phyloP scores from a whole-genome alignment of 2,888 invertebrate genomes.

The Eupithecia abbreviata region DNA sequence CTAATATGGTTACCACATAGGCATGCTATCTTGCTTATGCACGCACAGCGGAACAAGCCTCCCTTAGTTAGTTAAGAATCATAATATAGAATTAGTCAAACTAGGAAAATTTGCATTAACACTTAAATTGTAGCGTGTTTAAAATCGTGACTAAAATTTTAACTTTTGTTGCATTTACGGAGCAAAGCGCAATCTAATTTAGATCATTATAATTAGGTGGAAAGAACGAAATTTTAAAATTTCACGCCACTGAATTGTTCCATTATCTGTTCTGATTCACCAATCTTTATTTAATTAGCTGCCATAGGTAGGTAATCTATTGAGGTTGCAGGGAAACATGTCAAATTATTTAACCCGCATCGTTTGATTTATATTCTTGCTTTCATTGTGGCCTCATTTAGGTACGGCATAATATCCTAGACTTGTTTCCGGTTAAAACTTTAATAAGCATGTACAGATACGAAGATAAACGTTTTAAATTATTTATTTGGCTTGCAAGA shows the following conservation, averaged over 20 bases:
- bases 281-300: conserved; percentile 1
- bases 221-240: background rate
- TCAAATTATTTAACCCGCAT: conserved; percentile 25
- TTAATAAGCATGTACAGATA: background rate
- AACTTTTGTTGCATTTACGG: background rate
- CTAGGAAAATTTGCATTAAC: too few species aligned
- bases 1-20: too few species aligned
- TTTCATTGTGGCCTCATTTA: conserved; percentile 2
- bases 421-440: background rate
- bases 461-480: background rate
- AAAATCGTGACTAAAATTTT: background rate
- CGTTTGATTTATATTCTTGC: conserved; percentile 8
- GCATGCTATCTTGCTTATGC: too few species aligned
- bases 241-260: background rate
- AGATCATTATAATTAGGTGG: too few species aligned
- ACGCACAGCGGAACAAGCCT: too few species aligned
- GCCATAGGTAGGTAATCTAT: conserved; percentile 2
- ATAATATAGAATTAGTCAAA: too few species aligned
- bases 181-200: background rate
- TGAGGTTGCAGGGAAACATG: background rate
- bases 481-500: background rate
- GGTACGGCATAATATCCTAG: background rate
- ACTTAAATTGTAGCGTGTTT: too few species aligned
- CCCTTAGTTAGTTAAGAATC: too few species aligned
- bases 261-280: background rate